Evolutionary conservation across 1,140 invertebrate species (phyloP).

Genomic region (Drosophila tropicalis): DNA sequence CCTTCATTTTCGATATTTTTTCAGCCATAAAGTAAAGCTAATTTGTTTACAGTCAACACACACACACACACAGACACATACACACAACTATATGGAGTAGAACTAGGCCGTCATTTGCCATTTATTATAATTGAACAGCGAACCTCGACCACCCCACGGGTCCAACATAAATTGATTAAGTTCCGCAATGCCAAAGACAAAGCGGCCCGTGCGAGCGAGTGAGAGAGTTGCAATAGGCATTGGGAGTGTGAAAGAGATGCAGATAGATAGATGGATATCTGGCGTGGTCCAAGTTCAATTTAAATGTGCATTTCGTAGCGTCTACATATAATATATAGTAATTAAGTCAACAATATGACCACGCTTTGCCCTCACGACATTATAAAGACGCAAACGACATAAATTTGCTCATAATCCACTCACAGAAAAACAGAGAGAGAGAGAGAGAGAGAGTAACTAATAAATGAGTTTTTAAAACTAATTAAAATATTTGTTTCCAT

Average conservation of each 20-base stretch:
- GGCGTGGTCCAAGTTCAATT: slow-evolving; percentile 37
- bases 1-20: slow-evolving; percentile 28
- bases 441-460: slow-evolving; percentile 15
- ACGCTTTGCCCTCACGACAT: slow-evolving; percentile 24
- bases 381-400: background rate
- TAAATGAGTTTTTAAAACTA: slow-evolving; percentile 61
- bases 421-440: no score
- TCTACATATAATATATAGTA: slow-evolving; percentile 27
- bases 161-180: slow-evolving; percentile 68
- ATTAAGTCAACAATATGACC: slow-evolving; percentile 54
- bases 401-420: slow-evolving; percentile 30
- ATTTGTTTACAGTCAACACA: slow-evolving; percentile 50
- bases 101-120: slow-evolving; percentile 51
- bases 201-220: slow-evolving; percentile 8
- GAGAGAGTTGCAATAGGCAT: background rate
- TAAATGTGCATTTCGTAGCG: slow-evolving; percentile 55
- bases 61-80: slow-evolving; percentile 19
- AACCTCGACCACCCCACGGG: slow-evolving; percentile 25
- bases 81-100: slow-evolving; percentile 19
- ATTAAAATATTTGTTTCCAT: slow-evolving; percentile 56
- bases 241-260: background rate
- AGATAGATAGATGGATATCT: background rate
- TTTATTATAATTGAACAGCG: slow-evolving; percentile 66
- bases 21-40: slow-evolving; percentile 34
- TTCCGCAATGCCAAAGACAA: slow-evolving; percentile 25